Base-by-base conservation (phyloP, 2,797 vertebrate genomes). In the Rachycentron canadum region DNA sequence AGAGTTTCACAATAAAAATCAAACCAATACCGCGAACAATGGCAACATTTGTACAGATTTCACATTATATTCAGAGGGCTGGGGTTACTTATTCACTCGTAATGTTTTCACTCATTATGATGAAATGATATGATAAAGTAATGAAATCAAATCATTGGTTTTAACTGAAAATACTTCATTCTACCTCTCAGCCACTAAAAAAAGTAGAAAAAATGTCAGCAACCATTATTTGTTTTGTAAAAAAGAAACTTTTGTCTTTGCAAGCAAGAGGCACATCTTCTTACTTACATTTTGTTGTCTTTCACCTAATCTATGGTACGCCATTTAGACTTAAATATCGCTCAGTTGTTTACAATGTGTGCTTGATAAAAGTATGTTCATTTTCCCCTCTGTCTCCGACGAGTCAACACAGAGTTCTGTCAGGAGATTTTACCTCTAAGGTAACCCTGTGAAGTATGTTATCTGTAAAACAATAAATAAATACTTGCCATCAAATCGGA, bases 121-220 rank as follows among this genome's bases (percentile, higher is more conserved):
- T 86, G 84, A 91, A 85, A 89, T 89, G 84, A 88, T 89, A 90
- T 89, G 88, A 91, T 94, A 88, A 93, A 92, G 75, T 85, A 89
- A 85, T 92, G 53, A 77, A 50, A 89, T 85, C 85, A 89, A 92
- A 89, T 88, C 89, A 88, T 92, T 89, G 93, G 84, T 72, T 90
- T 90, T 82, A 78, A 88, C 91, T 89, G 88, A 92, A 93, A 94
- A 93, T 92, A 89, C 92, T 88, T 91, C 87, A 95, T 95, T 89
- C 97, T 98, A 97, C 97, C 97, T 98, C 97, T 96, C 92, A 92
- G 93, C 91, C 91, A 89, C 26, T 93, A 87, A 90, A 92, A 86
- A 91, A 85, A 83, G 80, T 82, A 80, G 72, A 90, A 89, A 88
- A 92, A 91, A 90, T 91, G 87, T 90, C 89, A 91, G 93, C 92